phyloP scores from a whole-genome alignment of 2,797 vertebrate species.

The Cyclopterus lumpus region DNA sequence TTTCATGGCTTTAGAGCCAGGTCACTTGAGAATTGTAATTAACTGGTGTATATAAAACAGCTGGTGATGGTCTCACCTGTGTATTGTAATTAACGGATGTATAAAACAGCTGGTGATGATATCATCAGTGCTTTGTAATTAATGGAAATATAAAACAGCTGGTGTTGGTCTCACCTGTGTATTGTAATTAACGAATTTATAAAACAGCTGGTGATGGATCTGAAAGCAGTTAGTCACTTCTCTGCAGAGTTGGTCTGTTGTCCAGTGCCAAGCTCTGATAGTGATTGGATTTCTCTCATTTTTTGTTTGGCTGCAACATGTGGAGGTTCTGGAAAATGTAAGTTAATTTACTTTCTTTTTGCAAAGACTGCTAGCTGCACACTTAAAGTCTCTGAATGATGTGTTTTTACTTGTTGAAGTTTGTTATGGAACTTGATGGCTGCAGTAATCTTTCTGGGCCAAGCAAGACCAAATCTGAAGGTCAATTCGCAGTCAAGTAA shows the following conservation, averaged over 20 bases:
- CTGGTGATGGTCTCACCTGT: too few species aligned
- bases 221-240: neutral
- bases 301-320: constrained; percentile 55
- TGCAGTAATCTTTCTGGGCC: constrained; percentile 50
- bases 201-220: neutral
- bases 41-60: too few species aligned
- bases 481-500: constrained; percentile 70
- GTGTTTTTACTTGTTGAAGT: constrained; percentile 48
- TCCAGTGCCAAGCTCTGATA: constrained; percentile 12
- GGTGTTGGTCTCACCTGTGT: too few species aligned
- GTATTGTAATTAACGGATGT: too few species aligned
- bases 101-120: neutral
- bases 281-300: constrained; percentile 20
- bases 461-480: constrained; percentile 63
- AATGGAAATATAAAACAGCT: too few species aligned
- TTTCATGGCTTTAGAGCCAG: too few species aligned
- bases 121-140: too few species aligned
- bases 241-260: neutral
- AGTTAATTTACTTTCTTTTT: constrained; percentile 1
- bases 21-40: too few species aligned
- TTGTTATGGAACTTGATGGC: constrained; percentile 70
- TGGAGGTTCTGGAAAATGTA: constrained; percentile 57
- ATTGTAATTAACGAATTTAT: neutral
- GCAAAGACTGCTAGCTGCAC: accelerated
- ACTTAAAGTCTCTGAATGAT: neutral